phyloP scores from a whole-genome alignment of 2,113 vertebrate species.

The Tragelaphus buxtoni region DNA sequence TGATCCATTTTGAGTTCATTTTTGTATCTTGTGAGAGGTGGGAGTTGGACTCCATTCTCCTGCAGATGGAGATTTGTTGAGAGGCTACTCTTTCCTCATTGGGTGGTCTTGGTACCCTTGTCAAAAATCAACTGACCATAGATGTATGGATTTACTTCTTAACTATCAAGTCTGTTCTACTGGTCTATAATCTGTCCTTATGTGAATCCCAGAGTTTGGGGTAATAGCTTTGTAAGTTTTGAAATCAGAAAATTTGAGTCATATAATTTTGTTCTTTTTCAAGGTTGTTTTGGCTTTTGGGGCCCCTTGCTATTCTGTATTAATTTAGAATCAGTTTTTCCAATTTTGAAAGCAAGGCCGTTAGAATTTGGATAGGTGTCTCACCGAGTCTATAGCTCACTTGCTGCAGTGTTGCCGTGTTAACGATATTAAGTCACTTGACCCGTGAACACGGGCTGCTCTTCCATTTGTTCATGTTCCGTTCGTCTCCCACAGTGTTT shows the following conservation, averaged over 20 bases:
- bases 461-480: background rate
- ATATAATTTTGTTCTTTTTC: background rate
- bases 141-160: no score
- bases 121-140: no score
- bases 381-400: background rate
- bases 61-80: background rate
- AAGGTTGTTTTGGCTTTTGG: background rate
- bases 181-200: background rate
- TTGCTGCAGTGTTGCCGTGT: background rate
- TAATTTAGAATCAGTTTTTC: background rate
- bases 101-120: background rate
- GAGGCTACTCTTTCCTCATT: background rate
- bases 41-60: background rate
- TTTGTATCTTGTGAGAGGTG: background rate
- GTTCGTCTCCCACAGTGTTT: background rate
- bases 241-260: background rate
- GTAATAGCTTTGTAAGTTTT: background rate
- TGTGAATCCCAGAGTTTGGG: background rate
- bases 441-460: background rate
- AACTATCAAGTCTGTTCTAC: no score
- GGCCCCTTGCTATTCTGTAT: background rate
- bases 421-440: background rate
- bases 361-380: background rate
- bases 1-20: background rate
- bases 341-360: background rate